These are phyloP conservation scores for Harpagoxenus sublaevis DNA, from an alignment of 2,888 invertebrate genomes.

Conservation along the genomic window DNA sequence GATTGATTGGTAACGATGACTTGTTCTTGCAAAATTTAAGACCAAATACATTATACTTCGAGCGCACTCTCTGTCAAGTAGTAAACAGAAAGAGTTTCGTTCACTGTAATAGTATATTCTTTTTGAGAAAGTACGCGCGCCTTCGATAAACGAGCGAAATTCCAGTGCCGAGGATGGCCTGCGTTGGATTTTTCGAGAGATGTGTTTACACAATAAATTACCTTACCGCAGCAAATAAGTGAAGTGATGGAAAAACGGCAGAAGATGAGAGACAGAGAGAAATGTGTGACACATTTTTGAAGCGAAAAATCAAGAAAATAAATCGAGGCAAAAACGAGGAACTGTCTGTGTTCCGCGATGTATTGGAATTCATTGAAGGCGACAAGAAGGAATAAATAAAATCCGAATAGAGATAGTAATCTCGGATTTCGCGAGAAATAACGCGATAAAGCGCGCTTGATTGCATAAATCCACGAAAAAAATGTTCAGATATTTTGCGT, in stretches of 20 bases:
- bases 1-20: constrained; percentile 21
- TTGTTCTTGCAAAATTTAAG: constrained; percentile 15
- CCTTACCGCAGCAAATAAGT: constrained; percentile 49
- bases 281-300: not conserved
- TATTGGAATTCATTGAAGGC: not conserved
- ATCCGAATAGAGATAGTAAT: not conserved
- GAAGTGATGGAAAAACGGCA: constrained; percentile 5
- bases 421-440: not conserved
- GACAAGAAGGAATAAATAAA: not conserved
- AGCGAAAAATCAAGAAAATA: constrained; percentile 27
- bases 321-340: constrained; percentile 1
- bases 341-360: not conserved
- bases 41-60: not conserved
- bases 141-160: not conserved
- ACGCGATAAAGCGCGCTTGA: not conserved
- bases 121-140: not conserved
- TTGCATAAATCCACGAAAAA: not conserved
- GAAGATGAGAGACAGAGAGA: not conserved
- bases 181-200: constrained; percentile 21
- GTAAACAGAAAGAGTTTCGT: not conserved
- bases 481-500: not conserved
- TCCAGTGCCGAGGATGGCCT: not conserved
- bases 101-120: not conserved
- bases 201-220: constrained; percentile 55
- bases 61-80: not conserved